A percentile compares a stretch with the other conserved stretches of the same genome.
Evolutionary conservation across 2,888 invertebrate species (phyloP).

Genomic region (Empis stercorea): DNA sequence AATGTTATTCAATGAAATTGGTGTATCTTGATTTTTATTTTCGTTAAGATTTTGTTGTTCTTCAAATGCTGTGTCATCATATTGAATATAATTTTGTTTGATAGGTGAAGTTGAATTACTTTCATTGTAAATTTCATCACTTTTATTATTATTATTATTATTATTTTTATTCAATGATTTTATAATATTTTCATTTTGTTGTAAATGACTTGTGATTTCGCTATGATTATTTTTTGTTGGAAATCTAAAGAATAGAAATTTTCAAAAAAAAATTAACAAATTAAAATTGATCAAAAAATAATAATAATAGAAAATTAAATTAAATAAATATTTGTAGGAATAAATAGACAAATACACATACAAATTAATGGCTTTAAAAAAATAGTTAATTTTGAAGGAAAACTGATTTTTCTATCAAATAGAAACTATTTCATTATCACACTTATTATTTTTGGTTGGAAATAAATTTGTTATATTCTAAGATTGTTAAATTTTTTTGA

Average conservation of each 20-base stretch:
- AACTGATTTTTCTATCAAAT: too few species aligned
- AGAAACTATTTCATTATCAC: too few species aligned
- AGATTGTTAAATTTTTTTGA: too few species aligned
- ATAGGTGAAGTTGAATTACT: conserved; percentile 14
- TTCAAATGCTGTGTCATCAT: conserved; percentile 11
- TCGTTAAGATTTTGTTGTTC: conserved; percentile 2
- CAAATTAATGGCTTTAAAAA: too few species aligned
- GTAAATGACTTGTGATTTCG: conserved; percentile 36
- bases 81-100: conserved; percentile 25
- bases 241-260: conserved; percentile 22
- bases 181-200: conserved; percentile 33
- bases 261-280: background rate
- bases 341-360: too few species aligned
- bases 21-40: conserved; percentile 5
- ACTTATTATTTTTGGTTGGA: too few species aligned
- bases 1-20: conserved; percentile 24
- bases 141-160: background rate
- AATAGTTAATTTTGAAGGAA: too few species aligned
- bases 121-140: background rate
- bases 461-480: too few species aligned
- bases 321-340: too few species aligned
- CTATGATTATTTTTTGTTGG: conserved; percentile 37
- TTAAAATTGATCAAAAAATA: background rate
- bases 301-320: too few species aligned
- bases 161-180: conserved; percentile 13